Conservation (phyloP, 2,113 vertebrate genomes). For the Pandion haliaetus region DNA sequence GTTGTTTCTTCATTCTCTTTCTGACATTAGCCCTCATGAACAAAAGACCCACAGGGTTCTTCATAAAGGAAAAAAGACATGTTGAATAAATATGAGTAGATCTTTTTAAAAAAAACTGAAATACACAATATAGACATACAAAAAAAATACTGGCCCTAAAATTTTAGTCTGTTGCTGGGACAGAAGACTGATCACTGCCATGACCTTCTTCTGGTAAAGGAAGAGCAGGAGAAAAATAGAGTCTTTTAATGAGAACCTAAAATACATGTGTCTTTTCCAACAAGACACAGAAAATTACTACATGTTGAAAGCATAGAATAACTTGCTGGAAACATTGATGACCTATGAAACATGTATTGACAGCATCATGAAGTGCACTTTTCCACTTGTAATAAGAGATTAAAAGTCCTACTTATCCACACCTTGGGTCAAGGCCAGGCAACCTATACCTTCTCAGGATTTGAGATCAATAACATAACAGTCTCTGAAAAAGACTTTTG, state of each 20-base stretch:
- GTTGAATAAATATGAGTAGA: not conserved
- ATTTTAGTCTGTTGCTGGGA: not conserved
- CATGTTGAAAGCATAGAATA: not conserved
- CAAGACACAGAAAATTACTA: not conserved
- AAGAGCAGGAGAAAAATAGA: not conserved
- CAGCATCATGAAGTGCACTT: not conserved
- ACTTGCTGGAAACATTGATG: not conserved
- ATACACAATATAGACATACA: not conserved
- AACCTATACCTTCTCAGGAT: not conserved
- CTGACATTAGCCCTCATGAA: not conserved
- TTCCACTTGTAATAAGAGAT: not conserved
- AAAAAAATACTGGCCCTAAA: not conserved
- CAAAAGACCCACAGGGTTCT: not conserved
- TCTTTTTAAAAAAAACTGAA: not conserved
- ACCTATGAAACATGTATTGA: not conserved
- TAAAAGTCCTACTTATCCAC: not conserved
- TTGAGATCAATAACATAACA: not conserved
- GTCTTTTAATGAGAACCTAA: not conserved
- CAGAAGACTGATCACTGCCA: not conserved
- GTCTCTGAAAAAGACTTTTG: not conserved
- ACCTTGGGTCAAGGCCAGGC: slow-evolving; percentile 20
- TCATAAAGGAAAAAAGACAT: not conserved
- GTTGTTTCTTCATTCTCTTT: not conserved
- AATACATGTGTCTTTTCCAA: not conserved
- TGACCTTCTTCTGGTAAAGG: not conserved